Percentiles rank a stretch among this genome's conserved stretches.
These are phyloP conservation scores for Oncorhynchus clarkii DNA, from an alignment of 2,113 vertebrate species.

Conservation along the genomic window DNA sequence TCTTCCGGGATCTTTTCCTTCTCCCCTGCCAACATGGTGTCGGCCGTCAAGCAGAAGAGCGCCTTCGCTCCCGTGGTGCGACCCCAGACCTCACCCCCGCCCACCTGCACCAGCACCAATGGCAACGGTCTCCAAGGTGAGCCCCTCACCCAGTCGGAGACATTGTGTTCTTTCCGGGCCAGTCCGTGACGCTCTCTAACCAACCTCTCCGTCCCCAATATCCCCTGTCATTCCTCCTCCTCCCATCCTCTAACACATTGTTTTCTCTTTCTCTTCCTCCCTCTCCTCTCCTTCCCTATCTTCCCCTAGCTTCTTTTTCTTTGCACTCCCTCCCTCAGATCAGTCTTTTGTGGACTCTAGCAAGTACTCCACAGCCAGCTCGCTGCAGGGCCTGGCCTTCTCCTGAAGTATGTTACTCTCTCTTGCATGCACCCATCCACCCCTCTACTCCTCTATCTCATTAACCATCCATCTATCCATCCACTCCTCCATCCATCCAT, in stretches of 20 bases:
- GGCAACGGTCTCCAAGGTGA: slow-evolving; percentile 97
- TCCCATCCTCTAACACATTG: background rate
- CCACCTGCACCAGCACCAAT: slow-evolving; percentile 96
- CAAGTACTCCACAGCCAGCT: slow-evolving; percentile 91
- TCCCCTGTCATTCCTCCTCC: slow-evolving; percentile 11
- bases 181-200: background rate
- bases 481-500: slow-evolving; percentile 14
- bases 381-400: slow-evolving; percentile 92
- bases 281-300: slow-evolving; percentile 21
- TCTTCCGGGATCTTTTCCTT: slow-evolving; percentile 98
- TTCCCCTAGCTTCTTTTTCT: slow-evolving; percentile 19
- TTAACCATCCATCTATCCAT: background rate
- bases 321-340: slow-evolving; percentile 78
- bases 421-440: slow-evolving; percentile 1
- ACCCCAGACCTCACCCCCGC: slow-evolving; percentile 93
- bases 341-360: slow-evolving; percentile 94
- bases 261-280: background rate
- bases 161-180: background rate
- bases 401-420: slow-evolving; percentile 91
- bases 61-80: slow-evolving; percentile 96
- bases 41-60: slow-evolving; percentile 98
- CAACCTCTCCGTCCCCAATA: background rate
- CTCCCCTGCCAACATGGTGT: slow-evolving; percentile 99
- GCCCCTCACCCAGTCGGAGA: slow-evolving; percentile 7
- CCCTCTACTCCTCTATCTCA: background rate